Base-by-base conservation (phyloP, 2,797 vertebrate species). In the Podargus strigoides region DNA sequence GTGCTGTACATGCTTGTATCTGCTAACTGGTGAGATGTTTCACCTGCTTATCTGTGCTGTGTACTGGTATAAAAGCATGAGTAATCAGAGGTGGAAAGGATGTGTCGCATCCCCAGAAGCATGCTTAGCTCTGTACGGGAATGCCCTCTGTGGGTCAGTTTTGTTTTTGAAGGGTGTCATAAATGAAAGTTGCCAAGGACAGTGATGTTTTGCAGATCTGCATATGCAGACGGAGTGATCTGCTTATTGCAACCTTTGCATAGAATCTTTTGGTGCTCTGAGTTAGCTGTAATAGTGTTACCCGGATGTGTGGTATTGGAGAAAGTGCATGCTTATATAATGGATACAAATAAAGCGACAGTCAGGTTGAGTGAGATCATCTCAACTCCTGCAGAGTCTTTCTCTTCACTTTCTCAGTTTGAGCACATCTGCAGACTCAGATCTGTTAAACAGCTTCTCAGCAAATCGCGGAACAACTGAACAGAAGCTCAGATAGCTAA, bases 321-420 rank as follows among this genome's bases (percentile, higher is more conserved):
- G 44, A 14, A n/a, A 30, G 12, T 2, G 47, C 59, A 18, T 23
- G 1, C 4, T 3, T 36, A 1, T 12, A 0, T 70, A 20, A 14
- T 3, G 24, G 52, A 10, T 39, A 42, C 56, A 77, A 52, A 14
- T 10, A 46, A 14, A 66, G 30, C 83, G 85, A 28, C 44, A 46
- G 30, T 47, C 62, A 60, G 66, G 46, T 81, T 67, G 13, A 10
- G 39, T 36, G 27, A 52, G 68, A 20, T 56, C 44, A 34, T 42
- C 72, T 69, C 55, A 27, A 6, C 62, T 70, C 69, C 85, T 75
- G 14, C 17, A 1, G 32, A 21, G 37, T 17, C 81, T 74, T 69
- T 74, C 74, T 52, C n/a, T 85, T 47, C 20, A 3, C 39, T 81
- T 69, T 27, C 26, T 52, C 76, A 27, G 26, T 64, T 32, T 76